These are phyloP conservation scores for Enteromius treurensis DNA, from an alignment of 2,797 vertebrate genomes.

Conservation along the genomic window DNA sequence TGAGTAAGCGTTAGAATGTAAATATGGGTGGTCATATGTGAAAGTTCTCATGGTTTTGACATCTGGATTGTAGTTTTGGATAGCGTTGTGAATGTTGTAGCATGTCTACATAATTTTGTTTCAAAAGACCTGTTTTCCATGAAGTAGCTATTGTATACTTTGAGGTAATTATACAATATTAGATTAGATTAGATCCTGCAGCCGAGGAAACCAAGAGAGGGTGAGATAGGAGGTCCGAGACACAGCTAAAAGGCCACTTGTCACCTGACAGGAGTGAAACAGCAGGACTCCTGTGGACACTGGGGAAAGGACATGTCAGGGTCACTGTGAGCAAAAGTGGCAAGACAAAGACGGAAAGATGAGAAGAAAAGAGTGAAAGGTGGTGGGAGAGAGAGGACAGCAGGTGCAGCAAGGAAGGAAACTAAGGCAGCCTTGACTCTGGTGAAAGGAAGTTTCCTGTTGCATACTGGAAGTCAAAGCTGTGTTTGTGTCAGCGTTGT, in stretches of 20 bases:
- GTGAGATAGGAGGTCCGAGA: constrained; percentile 20
- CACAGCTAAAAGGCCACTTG: constrained; percentile 73
- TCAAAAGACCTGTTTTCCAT: background rate
- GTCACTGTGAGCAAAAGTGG: constrained; percentile 75
- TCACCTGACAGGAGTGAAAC: constrained; percentile 68
- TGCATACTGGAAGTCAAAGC: background rate
- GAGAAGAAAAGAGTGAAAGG: constrained; percentile 32
- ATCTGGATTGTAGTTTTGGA: background rate
- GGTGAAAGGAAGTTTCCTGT: background rate
- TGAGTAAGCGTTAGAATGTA: background rate
- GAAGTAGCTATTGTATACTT: too few relatives aligned
- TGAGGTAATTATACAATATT: constrained; percentile 23
- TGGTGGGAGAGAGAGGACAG: background rate
- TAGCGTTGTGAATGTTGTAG: background rate
- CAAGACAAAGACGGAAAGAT: constrained; percentile 60
- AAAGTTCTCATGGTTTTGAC: background rate
- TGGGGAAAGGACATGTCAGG: constrained; percentile 72
- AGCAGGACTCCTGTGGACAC: constrained; percentile 63
- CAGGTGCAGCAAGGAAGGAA: constrained; percentile 6
- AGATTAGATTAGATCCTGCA: constrained; percentile 4
- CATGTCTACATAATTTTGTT: background rate
- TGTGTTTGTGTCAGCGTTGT: background rate
- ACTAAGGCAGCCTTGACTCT: constrained; percentile 3
- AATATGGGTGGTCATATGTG: background rate
- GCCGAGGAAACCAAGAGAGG: constrained; percentile 10